Conservation (phyloP, 2,888 invertebrate species). For the Coelogynopora nodosa region DNA sequence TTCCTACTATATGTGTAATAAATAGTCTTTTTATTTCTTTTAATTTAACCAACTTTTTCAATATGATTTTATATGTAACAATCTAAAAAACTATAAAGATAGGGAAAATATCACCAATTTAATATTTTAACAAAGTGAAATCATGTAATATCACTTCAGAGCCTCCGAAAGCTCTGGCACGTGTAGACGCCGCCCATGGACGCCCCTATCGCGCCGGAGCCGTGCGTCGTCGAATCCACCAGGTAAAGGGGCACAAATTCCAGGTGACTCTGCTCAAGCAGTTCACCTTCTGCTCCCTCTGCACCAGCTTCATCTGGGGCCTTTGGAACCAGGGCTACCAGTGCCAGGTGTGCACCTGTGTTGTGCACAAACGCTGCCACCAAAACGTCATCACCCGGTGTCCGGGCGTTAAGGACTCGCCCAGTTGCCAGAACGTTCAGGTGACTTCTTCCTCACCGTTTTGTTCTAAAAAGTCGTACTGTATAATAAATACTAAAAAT, state of each 20-base stretch:
- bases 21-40: no score
- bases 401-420: slow-evolving; percentile 78
- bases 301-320: slow-evolving; percentile 97
- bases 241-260: slow-evolving; percentile 95
- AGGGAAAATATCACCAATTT: no score
- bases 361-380: slow-evolving; percentile 98
- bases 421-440: not conserved
- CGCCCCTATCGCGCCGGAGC: slow-evolving; percentile 74
- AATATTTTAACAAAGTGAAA: no score
- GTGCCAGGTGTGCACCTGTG: slow-evolving; percentile 85
- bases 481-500: no score
- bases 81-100: no score
- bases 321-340: slow-evolving; percentile 65
- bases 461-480: no score
- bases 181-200: slow-evolving; percentile 26
- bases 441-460: no score
- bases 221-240: slow-evolving; percentile 93
- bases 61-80: no score
- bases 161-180: not conserved
- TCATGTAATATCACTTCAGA: no score
- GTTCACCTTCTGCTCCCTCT: slow-evolving; percentile 98
- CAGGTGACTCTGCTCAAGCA: slow-evolving; percentile 88
- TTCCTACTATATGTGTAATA: no score
- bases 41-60: no score
- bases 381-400: slow-evolving; percentile 94